Conservation (phyloP, 2,113 vertebrate genomes). For the Lycaon pictus region DNA sequence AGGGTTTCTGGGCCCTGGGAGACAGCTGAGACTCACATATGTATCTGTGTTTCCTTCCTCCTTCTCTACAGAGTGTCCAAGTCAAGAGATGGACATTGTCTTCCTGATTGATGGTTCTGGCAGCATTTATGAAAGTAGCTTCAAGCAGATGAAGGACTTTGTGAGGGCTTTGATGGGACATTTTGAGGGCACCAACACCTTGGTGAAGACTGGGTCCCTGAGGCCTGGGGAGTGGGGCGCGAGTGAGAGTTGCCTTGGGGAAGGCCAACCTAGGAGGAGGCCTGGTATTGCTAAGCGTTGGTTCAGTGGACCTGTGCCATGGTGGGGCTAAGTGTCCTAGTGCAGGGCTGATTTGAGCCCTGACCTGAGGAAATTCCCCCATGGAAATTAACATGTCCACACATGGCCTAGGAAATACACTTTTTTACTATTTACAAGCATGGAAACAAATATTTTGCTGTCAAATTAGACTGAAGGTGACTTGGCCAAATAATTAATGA, state of each 20-base stretch:
- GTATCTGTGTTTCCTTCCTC: not conserved
- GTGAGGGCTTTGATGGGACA: slow-evolving; percentile 75
- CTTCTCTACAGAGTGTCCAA: slow-evolving; percentile 71
- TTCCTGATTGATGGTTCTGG: slow-evolving; percentile 83
- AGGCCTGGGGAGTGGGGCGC: no score
- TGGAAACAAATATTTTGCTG: not conserved
- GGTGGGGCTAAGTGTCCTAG: not conserved
- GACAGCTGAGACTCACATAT: no score
- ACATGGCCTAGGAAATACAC: not conserved
- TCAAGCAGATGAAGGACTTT: slow-evolving; percentile 80
- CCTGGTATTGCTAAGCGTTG: not conserved
- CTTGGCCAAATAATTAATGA: not conserved
- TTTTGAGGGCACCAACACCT: slow-evolving; percentile 64
- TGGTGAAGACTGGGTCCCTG: slow-evolving; percentile 59
- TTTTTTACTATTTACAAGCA: not conserved
- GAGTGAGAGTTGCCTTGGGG: not conserved
- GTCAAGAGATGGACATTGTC: slow-evolving; percentile 74
- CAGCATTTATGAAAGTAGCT: slow-evolving; percentile 66
- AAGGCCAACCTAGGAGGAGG: not conserved
- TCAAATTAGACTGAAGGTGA: not conserved
- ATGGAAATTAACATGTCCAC: not conserved
- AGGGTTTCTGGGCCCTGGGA: not conserved
- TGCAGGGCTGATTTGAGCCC: not conserved
- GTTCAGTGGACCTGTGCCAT: not conserved
- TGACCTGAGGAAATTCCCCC: not conserved